Conservation (phyloP, 1,140 invertebrate genomes). For the Trissolcus basalis region DNA sequence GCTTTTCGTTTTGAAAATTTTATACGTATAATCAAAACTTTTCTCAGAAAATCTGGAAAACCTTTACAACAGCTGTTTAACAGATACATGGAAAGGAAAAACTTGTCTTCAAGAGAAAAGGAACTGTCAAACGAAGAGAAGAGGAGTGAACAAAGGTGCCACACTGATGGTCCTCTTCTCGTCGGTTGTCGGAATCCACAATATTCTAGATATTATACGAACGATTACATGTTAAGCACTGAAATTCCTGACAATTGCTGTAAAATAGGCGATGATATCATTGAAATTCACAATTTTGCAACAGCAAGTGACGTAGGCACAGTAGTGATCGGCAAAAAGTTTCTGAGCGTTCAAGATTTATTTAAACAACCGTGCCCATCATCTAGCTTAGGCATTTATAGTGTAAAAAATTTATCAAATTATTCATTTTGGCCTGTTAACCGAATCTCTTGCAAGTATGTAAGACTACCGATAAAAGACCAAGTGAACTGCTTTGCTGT, state of each 20-base stretch:
- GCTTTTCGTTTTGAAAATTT: constrained; percentile 7
- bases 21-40: constrained; percentile 3
- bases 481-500: neutral
- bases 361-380: neutral
- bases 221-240: neutral
- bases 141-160: constrained; percentile 4
- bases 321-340: constrained; percentile 15
- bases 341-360: neutral
- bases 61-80: constrained; percentile 5
- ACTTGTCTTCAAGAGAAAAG: neutral
- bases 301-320: constrained; percentile 1
- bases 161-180: constrained; percentile 8
- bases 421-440: neutral
- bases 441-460: neutral
- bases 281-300: constrained; percentile 11
- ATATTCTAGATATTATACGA: constrained; percentile 3
- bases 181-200: constrained; percentile 3
- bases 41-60: constrained; percentile 12
- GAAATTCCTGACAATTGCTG: constrained; percentile 5
- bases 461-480: neutral
- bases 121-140: constrained; percentile 1
- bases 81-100: constrained; percentile 4
- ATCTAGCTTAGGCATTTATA: constrained; percentile 2
- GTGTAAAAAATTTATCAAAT: constrained; percentile 6
- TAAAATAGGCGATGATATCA: constrained; percentile 12